A percentile compares a stretch with the other conserved stretches of the same genome.
These are phyloP conservation scores for Craterocephalus amniculus DNA, from an alignment of 2,797 vertebrate genomes.

Conservation along the genomic window DNA sequence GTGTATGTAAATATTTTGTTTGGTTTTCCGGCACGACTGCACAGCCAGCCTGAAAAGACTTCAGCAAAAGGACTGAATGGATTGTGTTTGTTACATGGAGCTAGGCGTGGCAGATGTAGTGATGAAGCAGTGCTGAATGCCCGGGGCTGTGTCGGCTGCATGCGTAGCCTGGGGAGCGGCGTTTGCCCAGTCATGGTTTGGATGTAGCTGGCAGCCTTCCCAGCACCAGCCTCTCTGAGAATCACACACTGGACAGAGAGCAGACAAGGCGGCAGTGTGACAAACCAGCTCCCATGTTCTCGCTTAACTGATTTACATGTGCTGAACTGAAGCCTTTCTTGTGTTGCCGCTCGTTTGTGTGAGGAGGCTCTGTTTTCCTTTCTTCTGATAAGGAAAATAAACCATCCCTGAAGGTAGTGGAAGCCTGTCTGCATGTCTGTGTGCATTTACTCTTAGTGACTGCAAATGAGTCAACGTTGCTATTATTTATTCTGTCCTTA, in stretches of 20 bases:
- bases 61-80: constrained; percentile 24
- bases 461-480: constrained; percentile 44
- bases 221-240: constrained; percentile 49
- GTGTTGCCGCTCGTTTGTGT: constrained; percentile 2
- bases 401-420: neutral
- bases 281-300: constrained; percentile 54
- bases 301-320: constrained; percentile 61
- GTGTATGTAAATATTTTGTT: constrained; percentile 27
- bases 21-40: neutral
- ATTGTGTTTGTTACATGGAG: constrained; percentile 23
- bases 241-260: constrained; percentile 44
- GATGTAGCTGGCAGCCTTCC: constrained; percentile 58
- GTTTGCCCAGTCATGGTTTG: constrained; percentile 63
- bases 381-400: neutral
- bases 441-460: constrained; percentile 17
- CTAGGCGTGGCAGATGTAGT: constrained; percentile 28
- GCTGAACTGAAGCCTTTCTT: constrained; percentile 32
- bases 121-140: constrained; percentile 34
- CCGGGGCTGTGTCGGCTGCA: constrained; percentile 29
- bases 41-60: constrained; percentile 9
- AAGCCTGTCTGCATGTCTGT: neutral
- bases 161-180: constrained; percentile 25
- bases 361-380: neutral
- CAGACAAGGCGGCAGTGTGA: constrained; percentile 65
- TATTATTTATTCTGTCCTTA: constrained; percentile 26